These are phyloP conservation scores for Pygocentrus nattereri DNA, from an alignment of 2,797 vertebrate genomes.

Conservation along the genomic window DNA sequence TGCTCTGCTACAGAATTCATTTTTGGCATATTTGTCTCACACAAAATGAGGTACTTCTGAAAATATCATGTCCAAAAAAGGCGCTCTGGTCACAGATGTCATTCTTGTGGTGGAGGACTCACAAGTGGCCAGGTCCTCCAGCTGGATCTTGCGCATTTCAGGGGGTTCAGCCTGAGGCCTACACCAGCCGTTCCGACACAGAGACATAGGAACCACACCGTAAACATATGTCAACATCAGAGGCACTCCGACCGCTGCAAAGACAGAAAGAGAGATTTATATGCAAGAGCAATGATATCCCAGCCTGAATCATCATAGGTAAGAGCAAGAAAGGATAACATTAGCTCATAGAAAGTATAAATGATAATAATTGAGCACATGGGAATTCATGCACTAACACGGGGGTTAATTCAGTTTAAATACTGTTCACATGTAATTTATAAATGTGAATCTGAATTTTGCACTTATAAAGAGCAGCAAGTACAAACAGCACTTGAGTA, in stretches of 20 bases:
- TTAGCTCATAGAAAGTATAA: neutral
- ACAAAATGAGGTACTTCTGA: conserved; percentile 15
- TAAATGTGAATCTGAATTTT: no score
- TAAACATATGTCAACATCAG: conserved; percentile 88
- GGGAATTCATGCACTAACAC: no score
- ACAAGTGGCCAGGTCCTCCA: conserved; percentile 87
- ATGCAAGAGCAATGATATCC: neutral
- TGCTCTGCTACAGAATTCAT: neutral
- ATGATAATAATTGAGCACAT: neutral
- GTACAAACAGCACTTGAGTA: no score
- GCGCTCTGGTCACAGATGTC: neutral
- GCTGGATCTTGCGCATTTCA: conserved; percentile 74
- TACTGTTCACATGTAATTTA: no score
- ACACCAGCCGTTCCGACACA: conserved; percentile 86
- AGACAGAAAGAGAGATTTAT: neutral
- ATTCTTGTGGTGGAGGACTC: conserved; percentile 63
- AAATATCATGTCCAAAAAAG: conserved; percentile 7
- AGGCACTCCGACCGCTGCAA: conserved; percentile 85
- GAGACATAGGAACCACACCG: conserved; percentile 86
- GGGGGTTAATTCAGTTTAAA: neutral
- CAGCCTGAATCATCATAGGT: neutral
- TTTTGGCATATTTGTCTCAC: conserved; percentile 10
- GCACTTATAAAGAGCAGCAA: no score
- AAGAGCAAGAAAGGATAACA: neutral
- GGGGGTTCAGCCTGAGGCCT: conserved; percentile 77